Base-by-base conservation (phyloP, 2,797 vertebrate genomes). In the Macrochelys suwanniensis region DNA sequence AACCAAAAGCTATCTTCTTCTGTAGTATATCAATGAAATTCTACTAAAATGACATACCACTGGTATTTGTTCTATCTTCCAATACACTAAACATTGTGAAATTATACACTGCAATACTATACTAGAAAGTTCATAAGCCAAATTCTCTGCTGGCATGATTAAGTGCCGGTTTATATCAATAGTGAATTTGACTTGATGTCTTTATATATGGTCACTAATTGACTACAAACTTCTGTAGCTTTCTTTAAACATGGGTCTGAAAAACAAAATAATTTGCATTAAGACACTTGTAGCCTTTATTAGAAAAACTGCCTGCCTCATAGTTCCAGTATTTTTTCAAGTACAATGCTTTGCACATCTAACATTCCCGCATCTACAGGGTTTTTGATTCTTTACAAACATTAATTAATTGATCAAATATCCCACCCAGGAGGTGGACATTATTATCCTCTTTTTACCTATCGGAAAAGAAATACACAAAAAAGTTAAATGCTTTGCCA, bases 1-100 rank as follows among this genome's bases (percentile, higher is more conserved):
- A 76, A 50, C 33, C 45, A 84, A n/a, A 92, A 50, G 42, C n/a
- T 87, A 56, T 71, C 15, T 53, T 79, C 68, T 80, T 49, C 50
- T 61, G 33, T 10, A 45, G 1, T 42, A 16, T 45, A 33, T 26
- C 88, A 31, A 0, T 1, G 57, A 49, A 82, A 25, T 0, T 1
- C 28, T 2, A 26, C 4, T 0, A 5, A 68, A 17, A 23, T 0
- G 49, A 13, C 59, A 8, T 0, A 11, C 11, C 0, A 45, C 3
- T 0, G 7, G 15, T 9, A 33, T 7, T 6, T 3, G 3, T 0
- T 0, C 1, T 11, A 10, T 1, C 1, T 57, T 17, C 37, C 17
- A 79, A 1, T 0, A 28, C 53, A 0, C 19, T 1, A 5, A 68
- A 51, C 59, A 61, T 54, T 51, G 49, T 37, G 47, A 88, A 84